Percentiles rank a stretch among this genome's conserved stretches.
Conservation (phyloP, 1,140 invertebrate species). For the Adelges cooleyi region DNA sequence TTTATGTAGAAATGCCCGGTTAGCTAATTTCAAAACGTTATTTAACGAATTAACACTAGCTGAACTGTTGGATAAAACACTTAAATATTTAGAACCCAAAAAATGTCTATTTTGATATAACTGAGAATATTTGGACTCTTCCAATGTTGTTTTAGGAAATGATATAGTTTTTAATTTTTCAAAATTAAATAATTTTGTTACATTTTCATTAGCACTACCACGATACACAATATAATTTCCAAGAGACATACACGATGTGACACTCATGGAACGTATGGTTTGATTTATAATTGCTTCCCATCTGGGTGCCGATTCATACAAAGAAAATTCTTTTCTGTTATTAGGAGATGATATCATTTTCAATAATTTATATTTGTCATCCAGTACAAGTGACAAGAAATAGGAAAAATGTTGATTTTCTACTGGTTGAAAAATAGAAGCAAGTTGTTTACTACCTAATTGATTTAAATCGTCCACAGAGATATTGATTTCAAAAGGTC, state of each 20-base stretch:
- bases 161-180: not conserved
- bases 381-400: not conserved
- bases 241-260: not conserved
- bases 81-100: conserved; percentile 18
- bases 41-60: conserved; percentile 5
- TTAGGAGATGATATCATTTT: conserved; percentile 2
- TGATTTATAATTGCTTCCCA: conserved; percentile 21
- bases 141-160: not conserved
- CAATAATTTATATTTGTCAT: conserved; percentile 11
- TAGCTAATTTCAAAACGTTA: conserved; percentile 1
- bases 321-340: conserved; percentile 21
- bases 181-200: not conserved
- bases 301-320: conserved; percentile 11
- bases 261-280: not conserved
- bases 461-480: conserved; percentile 8
- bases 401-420: conserved; percentile 8
- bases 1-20: conserved; percentile 9
- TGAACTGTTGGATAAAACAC: conserved; percentile 7
- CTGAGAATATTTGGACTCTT: not conserved
- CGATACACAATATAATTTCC: conserved; percentile 6
- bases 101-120: conserved; percentile 12
- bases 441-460: conserved; percentile 1
- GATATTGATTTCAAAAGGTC: conserved; percentile 3
- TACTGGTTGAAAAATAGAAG: conserved; percentile 13
- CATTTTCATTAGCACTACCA: not conserved